phyloP scores from a whole-genome alignment of 2,888 invertebrate species.

The Acrobasis repandana region DNA sequence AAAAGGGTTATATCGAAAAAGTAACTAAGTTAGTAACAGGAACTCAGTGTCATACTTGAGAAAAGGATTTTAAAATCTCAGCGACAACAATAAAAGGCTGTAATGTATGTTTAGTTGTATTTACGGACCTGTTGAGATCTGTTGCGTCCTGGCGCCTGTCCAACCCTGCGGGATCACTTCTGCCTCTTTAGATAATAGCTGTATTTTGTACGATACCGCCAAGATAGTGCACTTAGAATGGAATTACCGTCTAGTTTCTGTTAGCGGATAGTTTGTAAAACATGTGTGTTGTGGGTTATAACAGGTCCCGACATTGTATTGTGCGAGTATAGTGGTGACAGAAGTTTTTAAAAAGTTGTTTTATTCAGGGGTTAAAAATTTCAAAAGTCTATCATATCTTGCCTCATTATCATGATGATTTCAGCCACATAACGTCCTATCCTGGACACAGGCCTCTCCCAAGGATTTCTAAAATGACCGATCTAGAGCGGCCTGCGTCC shows the following conservation, averaged over 20 bases:
- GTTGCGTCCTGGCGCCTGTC: conserved; percentile 68
- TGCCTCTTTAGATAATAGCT: conserved; percentile 61
- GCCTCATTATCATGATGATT: too few species aligned
- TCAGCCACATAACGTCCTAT: too few species aligned
- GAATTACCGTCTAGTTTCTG: conserved; percentile 3
- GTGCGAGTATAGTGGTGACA: too few species aligned
- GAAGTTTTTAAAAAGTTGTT: too few species aligned
- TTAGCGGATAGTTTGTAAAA: neutral
- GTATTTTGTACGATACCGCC: conserved; percentile 15
- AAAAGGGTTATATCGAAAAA: too few species aligned
- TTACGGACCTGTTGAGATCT: conserved; percentile 64
- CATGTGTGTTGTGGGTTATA: neutral
- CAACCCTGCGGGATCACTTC: conserved; percentile 60
- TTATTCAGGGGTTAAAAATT: too few species aligned
- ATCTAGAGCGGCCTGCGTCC: too few species aligned
- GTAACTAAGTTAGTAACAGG: too few species aligned
- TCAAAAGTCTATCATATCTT: too few species aligned
- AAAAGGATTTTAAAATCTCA: neutral
- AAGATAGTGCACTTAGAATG: neutral
- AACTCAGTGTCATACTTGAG: neutral
- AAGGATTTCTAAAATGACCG: too few species aligned
- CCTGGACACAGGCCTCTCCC: too few species aligned
- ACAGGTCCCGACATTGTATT: too few species aligned
- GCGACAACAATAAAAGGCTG: conserved; percentile 15
- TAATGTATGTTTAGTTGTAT: conserved; percentile 23